These are phyloP conservation scores for Caranx melampygus DNA, from an alignment of 2,113 vertebrate species.

Conservation along the genomic window DNA sequence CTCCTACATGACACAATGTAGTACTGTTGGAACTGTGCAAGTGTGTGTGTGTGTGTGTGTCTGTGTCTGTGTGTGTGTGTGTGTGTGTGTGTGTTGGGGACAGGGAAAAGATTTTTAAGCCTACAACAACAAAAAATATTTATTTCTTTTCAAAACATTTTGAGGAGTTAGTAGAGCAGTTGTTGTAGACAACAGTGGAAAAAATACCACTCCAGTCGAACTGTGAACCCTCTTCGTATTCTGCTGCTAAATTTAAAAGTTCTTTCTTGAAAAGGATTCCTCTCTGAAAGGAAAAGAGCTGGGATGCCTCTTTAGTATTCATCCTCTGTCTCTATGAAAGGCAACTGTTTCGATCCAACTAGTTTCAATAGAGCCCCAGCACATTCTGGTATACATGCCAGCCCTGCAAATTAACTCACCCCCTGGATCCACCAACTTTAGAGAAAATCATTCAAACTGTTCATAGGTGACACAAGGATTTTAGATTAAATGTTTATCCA, in stretches of 20 bases:
- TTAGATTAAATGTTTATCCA: conserved; percentile 38
- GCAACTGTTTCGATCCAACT: conserved; percentile 57
- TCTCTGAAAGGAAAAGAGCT: conserved; percentile 38
- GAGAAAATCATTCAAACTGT: conserved; percentile 46
- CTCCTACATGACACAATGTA: background rate
- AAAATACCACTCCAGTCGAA: background rate
- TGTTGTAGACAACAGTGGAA: background rate
- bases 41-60: background rate
- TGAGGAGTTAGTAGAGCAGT: background rate
- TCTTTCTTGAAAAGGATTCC: conserved; percentile 35
- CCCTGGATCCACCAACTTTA: conserved; percentile 36
- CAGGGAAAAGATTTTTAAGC: background rate
- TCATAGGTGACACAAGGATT: conserved; percentile 13
- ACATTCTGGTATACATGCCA: conserved; percentile 46
- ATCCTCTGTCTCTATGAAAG: conserved; percentile 50
- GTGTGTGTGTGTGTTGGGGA: background rate
- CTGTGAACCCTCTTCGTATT: conserved; percentile 14
- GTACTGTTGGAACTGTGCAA: background rate
- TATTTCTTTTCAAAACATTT: background rate
- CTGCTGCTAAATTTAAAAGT: conserved; percentile 25
- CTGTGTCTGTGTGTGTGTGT: background rate
- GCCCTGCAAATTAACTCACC: conserved; percentile 49
- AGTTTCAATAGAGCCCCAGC: conserved; percentile 55
- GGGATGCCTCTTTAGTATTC: conserved; percentile 64
- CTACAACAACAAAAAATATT: background rate